Percentiles rank a stretch among this genome's conserved stretches.
These are phyloP conservation scores for Lasioglossum calceatum DNA, from an alignment of 2,888 invertebrate species.

Conservation along the genomic window DNA sequence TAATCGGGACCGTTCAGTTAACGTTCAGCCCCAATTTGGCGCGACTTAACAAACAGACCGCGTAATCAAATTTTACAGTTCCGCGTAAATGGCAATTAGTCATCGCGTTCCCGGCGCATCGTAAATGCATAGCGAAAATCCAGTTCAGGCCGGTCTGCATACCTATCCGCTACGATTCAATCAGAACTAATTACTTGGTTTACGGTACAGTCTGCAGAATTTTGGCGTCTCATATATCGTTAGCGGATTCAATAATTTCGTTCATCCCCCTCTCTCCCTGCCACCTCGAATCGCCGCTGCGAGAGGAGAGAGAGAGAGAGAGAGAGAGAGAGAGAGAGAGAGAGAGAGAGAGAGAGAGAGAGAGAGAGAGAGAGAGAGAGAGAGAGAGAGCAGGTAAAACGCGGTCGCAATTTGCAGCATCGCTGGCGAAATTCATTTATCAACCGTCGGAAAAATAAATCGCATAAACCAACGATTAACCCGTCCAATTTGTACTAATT, in stretches of 20 bases:
- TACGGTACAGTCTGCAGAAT: slow-evolving; percentile 38
- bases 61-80: slow-evolving; percentile 50
- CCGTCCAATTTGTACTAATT: slow-evolving; percentile 11
- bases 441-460: slow-evolving; percentile 14
- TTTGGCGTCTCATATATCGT: slow-evolving; percentile 42
- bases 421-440: slow-evolving; percentile 17
- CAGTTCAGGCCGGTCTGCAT: slow-evolving; percentile 8
- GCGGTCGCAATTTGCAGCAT: slow-evolving; percentile 25
- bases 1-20: slow-evolving; percentile 3
- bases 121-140: slow-evolving; percentile 48
- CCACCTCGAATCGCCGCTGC: not conserved
- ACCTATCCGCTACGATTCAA: slow-evolving; percentile 48
- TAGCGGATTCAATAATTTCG: slow-evolving; percentile 35
- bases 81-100: slow-evolving; percentile 54
- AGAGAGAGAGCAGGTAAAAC: not conserved
- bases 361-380: not conserved
- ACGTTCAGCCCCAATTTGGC: not conserved
- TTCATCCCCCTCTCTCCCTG: too few relatives aligned
- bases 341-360: too few relatives aligned
- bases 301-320: not conserved
- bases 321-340: not conserved
- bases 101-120: slow-evolving; percentile 25
- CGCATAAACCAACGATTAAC: slow-evolving; percentile 7
- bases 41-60: slow-evolving; percentile 49
- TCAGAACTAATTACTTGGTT: slow-evolving; percentile 57